A percentile compares a stretch with the other conserved stretches of the same genome.
These are phyloP conservation scores for Pampus argenteus DNA, from an alignment of 2,797 vertebrate species.

Conservation along the genomic window DNA sequence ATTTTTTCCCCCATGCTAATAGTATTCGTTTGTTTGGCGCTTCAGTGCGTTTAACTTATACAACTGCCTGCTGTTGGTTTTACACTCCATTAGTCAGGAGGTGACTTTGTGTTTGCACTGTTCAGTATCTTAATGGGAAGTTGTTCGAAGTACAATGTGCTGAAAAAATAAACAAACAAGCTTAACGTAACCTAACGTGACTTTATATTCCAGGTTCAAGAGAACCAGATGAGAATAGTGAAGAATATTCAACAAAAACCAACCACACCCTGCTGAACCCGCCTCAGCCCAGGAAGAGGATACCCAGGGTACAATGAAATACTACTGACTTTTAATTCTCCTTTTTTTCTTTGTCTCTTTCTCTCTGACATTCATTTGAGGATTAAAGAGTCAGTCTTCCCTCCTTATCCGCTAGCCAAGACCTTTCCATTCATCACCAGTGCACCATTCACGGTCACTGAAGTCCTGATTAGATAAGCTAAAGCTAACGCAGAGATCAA, in stretches of 20 bases:
- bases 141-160: background rate
- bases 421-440: constrained; percentile 1
- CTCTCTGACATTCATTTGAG: background rate
- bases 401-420: background rate
- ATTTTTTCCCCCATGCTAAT: background rate
- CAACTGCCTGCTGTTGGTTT: no score
- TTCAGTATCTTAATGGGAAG: background rate
- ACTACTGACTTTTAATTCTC: background rate
- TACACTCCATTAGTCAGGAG: no score
- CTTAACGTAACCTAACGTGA: constrained; percentile 4
- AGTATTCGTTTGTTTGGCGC: background rate
- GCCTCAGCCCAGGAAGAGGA: constrained; percentile 89
- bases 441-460: background rate
- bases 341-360: background rate
- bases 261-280: constrained; percentile 84
- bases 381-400: background rate
- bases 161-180: background rate
- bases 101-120: background rate
- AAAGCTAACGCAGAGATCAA: constrained; percentile 1
- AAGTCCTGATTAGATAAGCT: constrained; percentile 11
- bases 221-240: constrained; percentile 84
- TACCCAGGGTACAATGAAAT: constrained; percentile 86
- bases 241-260: constrained; percentile 79
- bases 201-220: constrained; percentile 82
- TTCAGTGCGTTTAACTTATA: background rate